Conservation (phyloP, 2,797 vertebrate genomes). For the Scarus forsteni region DNA sequence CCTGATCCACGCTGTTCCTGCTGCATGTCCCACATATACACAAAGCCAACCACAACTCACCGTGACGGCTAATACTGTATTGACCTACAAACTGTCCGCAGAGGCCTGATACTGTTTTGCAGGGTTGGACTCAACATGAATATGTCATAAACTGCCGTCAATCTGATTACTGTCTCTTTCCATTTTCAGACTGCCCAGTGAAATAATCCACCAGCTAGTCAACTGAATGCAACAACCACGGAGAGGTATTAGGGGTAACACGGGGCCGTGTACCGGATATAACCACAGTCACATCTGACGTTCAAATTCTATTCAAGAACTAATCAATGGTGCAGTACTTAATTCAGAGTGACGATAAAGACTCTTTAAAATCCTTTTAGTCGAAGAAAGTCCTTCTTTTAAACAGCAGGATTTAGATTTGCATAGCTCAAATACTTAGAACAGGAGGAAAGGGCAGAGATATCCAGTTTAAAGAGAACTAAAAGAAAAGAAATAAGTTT, state of each 20-base stretch:
- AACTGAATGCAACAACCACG: constrained; percentile 17
- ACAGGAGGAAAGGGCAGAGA: neutral
- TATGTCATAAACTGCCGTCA: constrained; percentile 31
- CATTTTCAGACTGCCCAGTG: constrained; percentile 36
- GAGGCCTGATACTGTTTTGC: constrained; percentile 27
- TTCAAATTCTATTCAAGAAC: constrained; percentile 24
- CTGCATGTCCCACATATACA: constrained; percentile 11
- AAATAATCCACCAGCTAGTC: constrained; percentile 44
- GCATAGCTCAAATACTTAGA: constrained; percentile 20
- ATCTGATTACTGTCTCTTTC: constrained; percentile 58
- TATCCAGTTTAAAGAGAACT: neutral
- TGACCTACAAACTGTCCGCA: constrained; percentile 73
- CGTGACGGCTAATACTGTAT: constrained; percentile 69
- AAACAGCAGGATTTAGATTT: neutral
- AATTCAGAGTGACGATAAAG: constrained; percentile 7
- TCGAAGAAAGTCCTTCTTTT: neutral
- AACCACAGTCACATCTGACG: constrained; percentile 4
- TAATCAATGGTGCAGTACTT: neutral
- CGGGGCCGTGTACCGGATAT: constrained; percentile 18
- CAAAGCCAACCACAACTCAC: constrained; percentile 34
- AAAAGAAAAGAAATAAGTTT: neutral
- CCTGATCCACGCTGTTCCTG: constrained; percentile 8
- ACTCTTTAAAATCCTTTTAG: no score
- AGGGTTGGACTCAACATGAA: constrained; percentile 37
- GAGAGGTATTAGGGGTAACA: constrained; percentile 1